Evolutionary conservation across 2,888 invertebrate genomes (phyloP), one percentile per base, ranked within the genome.

Genomic region (Tolmerus cingulatus): DNA sequence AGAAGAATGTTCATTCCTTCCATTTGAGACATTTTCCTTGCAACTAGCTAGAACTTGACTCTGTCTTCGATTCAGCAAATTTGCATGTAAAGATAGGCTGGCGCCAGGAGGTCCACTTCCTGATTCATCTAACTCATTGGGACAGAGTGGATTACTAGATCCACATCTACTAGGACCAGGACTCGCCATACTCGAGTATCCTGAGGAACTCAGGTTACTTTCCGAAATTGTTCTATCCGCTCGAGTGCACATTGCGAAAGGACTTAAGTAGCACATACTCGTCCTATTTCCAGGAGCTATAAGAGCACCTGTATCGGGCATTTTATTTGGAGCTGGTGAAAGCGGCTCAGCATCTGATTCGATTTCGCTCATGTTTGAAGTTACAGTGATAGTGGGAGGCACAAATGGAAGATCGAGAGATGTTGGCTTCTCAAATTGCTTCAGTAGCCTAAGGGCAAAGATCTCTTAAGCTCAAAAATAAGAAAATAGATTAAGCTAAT

Each of bases 141-240:
- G 95, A 91, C 96, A 96, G 3, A 97, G 91, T 0, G 96, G 96
- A 91, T 96, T 97, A 90, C 95, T 96, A 0, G 96, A 97, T 7
- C 96, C 96, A 91, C 97, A 97, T 88, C 97, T 93, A 0, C 96
- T 96, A 5, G 96, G 96, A 0, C 96, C 96, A 0, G 97, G 97
- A 92, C 96, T 96, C 0, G 97, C 96, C 96, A 97, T 96, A 2
- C 96, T 97, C 89, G 96, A 96, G 91, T 97, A 97, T 9, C 97
- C 97, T 0, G 96, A 97, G 9, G 97, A 96, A 89, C 96, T 96
- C 66, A 97, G 93, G 91, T 97, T 97, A 2, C 96, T 96, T 92
- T 97, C 96, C 0, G 97, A 97, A 16, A 96, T 96, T 1, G 96
- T 96, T 89, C 96, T 94, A 90, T 96, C 96, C 16, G 95, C 95